Conservation (phyloP, 2,113 vertebrate genomes). For the Rhea pennata region DNA sequence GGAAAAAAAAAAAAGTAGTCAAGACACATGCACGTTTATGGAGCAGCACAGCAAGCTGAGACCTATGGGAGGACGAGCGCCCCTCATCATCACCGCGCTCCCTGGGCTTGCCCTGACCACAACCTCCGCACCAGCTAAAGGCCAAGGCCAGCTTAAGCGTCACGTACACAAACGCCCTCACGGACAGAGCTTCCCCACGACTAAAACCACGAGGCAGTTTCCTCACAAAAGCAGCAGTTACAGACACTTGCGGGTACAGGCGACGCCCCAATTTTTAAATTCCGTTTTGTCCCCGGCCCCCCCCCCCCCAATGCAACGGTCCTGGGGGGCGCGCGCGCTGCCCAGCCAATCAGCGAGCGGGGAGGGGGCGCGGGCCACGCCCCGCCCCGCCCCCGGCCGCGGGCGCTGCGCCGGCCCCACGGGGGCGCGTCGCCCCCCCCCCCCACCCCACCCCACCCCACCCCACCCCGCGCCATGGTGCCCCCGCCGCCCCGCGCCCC, state of each 20-base stretch:
- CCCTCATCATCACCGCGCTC: not conserved
- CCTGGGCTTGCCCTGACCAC: not conserved
- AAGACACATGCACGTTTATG: rapidly evolving
- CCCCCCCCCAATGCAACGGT: not conserved
- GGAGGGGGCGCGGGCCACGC: not conserved
- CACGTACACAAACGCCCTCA: too few relatives aligned
- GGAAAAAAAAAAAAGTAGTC: rapidly evolving
- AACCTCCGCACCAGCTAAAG: not conserved
- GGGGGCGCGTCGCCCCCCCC: too few relatives aligned
- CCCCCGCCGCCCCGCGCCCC: too few relatives aligned
- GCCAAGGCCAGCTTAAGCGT: rapidly evolving
- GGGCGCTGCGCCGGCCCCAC: too few relatives aligned
- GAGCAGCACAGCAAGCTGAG: rapidly evolving
- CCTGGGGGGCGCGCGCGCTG: not conserved
- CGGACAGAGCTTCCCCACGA: too few relatives aligned
- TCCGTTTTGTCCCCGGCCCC: too few relatives aligned
- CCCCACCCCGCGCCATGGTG: too few relatives aligned
- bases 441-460: too few relatives aligned
- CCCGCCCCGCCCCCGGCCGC: too few relatives aligned
- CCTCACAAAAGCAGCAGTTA: not conserved
- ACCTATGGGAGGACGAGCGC: too few relatives aligned
- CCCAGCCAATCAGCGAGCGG: not conserved
- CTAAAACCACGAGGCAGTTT: too few relatives aligned
- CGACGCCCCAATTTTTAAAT: too few relatives aligned
- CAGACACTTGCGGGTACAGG: not conserved